phyloP scores from a whole-genome alignment of 1,140 invertebrate species.

The Mamestra configurata region DNA sequence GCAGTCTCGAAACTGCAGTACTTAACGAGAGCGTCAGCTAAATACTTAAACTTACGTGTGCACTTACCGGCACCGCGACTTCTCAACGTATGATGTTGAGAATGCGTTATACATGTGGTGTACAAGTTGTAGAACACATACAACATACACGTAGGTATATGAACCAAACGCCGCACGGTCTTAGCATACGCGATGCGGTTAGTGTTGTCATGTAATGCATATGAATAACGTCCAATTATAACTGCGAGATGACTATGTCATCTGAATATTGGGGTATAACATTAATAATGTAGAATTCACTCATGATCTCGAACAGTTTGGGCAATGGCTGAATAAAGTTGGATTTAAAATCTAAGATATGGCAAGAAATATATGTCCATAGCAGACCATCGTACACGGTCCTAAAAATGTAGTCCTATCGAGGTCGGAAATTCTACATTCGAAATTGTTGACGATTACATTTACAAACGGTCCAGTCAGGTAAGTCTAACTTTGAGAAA shows the following conservation, averaged over 20 bases:
- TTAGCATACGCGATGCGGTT: constrained; percentile 16
- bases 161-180: neutral
- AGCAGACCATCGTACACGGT: no score
- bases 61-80: neutral
- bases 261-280: neutral
- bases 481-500: no score
- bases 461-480: no score
- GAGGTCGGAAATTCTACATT: no score
- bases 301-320: no score
- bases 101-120: neutral
- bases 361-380: no score
- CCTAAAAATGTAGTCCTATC: no score
- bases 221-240: constrained; percentile 2
- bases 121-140: neutral
- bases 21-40: constrained; percentile 3
- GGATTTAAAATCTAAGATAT: no score
- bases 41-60: constrained; percentile 21
- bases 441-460: no score
- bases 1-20: constrained; percentile 5
- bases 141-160: neutral
- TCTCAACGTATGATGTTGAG: neutral
- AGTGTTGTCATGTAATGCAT: constrained; percentile 17
- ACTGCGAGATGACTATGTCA: neutral
- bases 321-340: no score
- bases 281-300: no score